Percentiles rank a stretch among this genome's conserved stretches.
phyloP scores from a whole-genome alignment of 2,888 invertebrate species.

The Leucophora obtusa region DNA sequence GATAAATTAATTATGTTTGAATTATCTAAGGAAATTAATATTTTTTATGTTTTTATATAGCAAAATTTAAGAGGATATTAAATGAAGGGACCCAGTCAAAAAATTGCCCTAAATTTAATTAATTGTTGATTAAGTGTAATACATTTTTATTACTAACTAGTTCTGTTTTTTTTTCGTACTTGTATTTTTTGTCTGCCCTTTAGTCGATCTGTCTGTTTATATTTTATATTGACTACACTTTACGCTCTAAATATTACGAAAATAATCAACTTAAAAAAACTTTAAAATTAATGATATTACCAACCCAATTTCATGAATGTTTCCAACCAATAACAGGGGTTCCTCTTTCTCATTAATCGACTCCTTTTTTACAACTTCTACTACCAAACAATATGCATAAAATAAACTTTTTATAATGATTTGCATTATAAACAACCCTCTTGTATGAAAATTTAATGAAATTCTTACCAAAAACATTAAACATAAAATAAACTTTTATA shows the following conservation, averaged over 20 bases:
- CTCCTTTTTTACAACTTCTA: neutral
- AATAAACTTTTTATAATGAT: conserved; percentile 1
- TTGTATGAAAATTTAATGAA: neutral
- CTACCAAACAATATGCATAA: too few relatives aligned
- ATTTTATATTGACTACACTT: conserved; percentile 67
- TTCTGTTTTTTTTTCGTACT: neutral
- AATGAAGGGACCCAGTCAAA: neutral
- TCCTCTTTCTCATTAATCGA: neutral
- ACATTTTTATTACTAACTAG: neutral
- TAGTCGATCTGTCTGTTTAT: neutral
- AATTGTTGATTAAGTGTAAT: neutral
- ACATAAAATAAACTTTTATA: neutral
- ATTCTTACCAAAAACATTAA: neutral
- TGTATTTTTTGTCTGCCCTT: neutral
- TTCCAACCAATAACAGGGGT: neutral
- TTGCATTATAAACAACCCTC: neutral
- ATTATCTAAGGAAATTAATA: neutral
- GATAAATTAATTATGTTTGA: neutral
- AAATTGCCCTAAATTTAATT: neutral
- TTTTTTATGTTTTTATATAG: neutral
- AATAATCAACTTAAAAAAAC: neutral
- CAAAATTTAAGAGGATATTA: too few relatives aligned
- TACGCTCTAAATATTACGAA: conserved; percentile 77
- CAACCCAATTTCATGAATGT: neutral
- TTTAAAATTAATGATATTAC: neutral